Conservation (phyloP, 2,888 invertebrate species). For the Lymantria monacha region DNA sequence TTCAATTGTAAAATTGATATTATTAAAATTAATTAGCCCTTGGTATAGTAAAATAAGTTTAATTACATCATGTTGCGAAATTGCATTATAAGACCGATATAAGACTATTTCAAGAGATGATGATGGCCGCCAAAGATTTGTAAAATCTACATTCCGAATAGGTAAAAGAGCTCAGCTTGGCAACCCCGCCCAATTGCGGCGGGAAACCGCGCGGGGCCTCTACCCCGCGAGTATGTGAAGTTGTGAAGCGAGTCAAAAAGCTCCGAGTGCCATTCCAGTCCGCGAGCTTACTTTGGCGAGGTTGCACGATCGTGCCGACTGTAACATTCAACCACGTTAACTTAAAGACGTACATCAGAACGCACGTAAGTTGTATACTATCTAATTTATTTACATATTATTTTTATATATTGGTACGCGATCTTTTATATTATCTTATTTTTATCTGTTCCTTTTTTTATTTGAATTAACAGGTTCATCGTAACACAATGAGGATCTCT, state of each 20-base stretch:
- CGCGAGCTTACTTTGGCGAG: conserved; percentile 3
- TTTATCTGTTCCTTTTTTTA: background rate
- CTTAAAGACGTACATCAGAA: conserved; percentile 3
- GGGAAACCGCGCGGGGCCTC: conserved; percentile 6
- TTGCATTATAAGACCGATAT: too few relatives aligned
- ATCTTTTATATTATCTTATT: background rate
- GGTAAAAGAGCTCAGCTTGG: background rate
- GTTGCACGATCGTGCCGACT: conserved; percentile 1
- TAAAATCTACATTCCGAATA: too few relatives aligned
- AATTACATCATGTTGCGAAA: too few relatives aligned
- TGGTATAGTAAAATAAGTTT: too few relatives aligned
- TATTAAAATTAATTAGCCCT: too few relatives aligned
- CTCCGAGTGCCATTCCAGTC: conserved; percentile 8
- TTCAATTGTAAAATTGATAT: too few relatives aligned
- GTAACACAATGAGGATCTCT: background rate
- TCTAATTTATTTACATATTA: background rate
- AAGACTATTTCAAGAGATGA: too few relatives aligned
- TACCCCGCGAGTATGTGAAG: conserved; percentile 2
- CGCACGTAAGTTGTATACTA: conserved; percentile 6
- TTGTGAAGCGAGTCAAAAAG: conserved; percentile 4
- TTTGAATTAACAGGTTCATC: background rate
- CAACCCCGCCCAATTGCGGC: conserved; percentile 7
- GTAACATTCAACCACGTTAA: background rate
- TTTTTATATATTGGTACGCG: background rate
- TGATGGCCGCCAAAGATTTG: too few relatives aligned